Evolutionary conservation across 1,140 invertebrate genomes (phyloP).

Genomic region (Pectinophora gossypiella): DNA sequence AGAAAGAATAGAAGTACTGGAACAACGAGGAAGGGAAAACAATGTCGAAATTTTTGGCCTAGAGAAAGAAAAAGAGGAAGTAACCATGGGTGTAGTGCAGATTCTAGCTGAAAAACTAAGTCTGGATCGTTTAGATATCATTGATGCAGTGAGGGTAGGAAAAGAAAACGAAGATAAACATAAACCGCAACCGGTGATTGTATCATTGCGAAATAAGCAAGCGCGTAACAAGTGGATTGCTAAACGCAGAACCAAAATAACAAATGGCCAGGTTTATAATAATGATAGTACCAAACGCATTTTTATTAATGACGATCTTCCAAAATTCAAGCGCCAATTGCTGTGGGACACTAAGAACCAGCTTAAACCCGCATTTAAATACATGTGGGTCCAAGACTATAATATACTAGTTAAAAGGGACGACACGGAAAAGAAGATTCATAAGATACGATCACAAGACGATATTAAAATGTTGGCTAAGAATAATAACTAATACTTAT

Average conservation of each 20-base stretch:
- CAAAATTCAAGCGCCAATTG: neutral
- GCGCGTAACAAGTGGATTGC: slow-evolving; percentile 4
- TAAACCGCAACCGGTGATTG: slow-evolving; percentile 4
- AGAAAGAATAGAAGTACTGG: slow-evolving; percentile 1
- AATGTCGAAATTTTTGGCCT: slow-evolving; percentile 7
- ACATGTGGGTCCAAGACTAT: slow-evolving; percentile 8
- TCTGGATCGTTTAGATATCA: slow-evolving; percentile 1
- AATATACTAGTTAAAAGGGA: slow-evolving; percentile 8
- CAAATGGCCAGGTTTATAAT: neutral
- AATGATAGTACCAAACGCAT: slow-evolving; percentile 3
- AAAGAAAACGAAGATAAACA: neutral
- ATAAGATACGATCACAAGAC: slow-evolving; percentile 4
- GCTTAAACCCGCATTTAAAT: slow-evolving; percentile 3
- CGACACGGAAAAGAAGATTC: slow-evolving; percentile 6
- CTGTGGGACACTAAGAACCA: slow-evolving; percentile 3
- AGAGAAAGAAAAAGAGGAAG: neutral
- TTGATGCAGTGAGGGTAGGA: slow-evolving; percentile 8
- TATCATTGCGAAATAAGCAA: neutral
- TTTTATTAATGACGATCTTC: slow-evolving; percentile 5
- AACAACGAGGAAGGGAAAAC: slow-evolving; percentile 2
- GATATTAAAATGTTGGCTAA: slow-evolving; percentile 2
- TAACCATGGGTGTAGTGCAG: neutral
- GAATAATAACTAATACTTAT: neutral
- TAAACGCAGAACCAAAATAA: neutral
- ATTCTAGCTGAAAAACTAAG: slow-evolving; percentile 1